Percentiles rank a stretch among this genome's conserved stretches.
Evolutionary conservation across 2,888 invertebrate species (phyloP).

Genomic region (Oligia latruncula): DNA sequence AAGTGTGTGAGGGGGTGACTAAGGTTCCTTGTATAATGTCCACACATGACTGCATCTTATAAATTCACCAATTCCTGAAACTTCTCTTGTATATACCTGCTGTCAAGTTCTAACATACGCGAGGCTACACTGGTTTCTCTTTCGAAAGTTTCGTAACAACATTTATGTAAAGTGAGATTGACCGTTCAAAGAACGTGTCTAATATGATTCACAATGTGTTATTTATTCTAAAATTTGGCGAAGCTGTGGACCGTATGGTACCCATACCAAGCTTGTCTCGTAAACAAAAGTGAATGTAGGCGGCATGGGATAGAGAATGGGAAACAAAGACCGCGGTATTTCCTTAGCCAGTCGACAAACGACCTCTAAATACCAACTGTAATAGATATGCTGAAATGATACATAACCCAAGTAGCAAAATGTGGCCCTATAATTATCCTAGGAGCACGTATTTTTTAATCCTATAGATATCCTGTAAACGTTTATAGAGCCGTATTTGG

Average conservation of each 20-base stretch:
- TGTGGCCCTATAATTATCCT: too few species aligned
- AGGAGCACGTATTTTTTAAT: too few species aligned
- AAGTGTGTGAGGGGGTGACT: slow-evolving; percentile 75
- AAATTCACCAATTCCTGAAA: neutral
- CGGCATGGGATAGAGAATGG: slow-evolving; percentile 77
- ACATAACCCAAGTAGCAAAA: too few species aligned
- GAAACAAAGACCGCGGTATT: slow-evolving; percentile 78
- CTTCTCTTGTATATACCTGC: neutral
- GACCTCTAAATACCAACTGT: slow-evolving; percentile 72
- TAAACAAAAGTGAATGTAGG: slow-evolving; percentile 89
- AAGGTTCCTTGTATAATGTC: slow-evolving; percentile 66
- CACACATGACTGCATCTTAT: slow-evolving; percentile 7
- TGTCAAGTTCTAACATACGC: slow-evolving; percentile 11
- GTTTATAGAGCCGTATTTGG: too few species aligned
- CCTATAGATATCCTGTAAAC: too few species aligned
- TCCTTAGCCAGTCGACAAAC: slow-evolving; percentile 68
- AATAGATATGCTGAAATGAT: slow-evolving; percentile 64
- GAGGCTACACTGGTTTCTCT: slow-evolving; percentile 74
- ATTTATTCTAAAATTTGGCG: slow-evolving; percentile 62
- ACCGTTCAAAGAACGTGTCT: slow-evolving; percentile 49
- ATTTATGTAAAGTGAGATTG: slow-evolving; percentile 68
- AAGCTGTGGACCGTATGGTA: slow-evolving; percentile 42
- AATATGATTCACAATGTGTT: slow-evolving; percentile 59
- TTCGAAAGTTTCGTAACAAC: slow-evolving; percentile 80
- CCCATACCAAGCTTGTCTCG: slow-evolving; percentile 53